These are phyloP conservation scores for Seladonia tumulorum DNA, from an alignment of 2,888 invertebrate genomes.

Conservation along the genomic window DNA sequence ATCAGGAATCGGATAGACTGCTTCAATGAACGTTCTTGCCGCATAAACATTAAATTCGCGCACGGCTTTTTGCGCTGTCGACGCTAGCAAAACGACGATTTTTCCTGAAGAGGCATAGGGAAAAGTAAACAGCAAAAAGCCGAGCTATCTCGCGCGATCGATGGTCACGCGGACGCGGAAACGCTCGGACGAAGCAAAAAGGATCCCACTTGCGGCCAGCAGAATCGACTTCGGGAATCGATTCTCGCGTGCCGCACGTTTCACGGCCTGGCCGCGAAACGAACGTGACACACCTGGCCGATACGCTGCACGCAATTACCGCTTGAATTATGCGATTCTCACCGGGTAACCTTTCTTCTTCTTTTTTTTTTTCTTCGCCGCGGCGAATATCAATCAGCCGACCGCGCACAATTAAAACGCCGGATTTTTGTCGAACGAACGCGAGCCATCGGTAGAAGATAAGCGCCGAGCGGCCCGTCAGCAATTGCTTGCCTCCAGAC, in stretches of 20 bases:
- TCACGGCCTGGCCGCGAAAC: slow-evolving; percentile 6
- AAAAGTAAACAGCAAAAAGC: neutral
- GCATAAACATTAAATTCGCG: neutral
- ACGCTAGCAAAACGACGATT: neutral
- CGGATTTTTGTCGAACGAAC: slow-evolving; percentile 12
- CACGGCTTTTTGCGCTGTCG: neutral
- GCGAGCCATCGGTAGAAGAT: slow-evolving; percentile 19
- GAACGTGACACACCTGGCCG: slow-evolving; percentile 44
- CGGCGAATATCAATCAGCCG: slow-evolving; percentile 29
- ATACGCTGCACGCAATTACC: slow-evolving; percentile 38
- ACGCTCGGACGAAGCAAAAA: neutral
- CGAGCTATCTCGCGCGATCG: neutral
- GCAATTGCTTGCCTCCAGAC: slow-evolving; percentile 8
- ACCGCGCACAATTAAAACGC: neutral
- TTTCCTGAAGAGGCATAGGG: neutral
- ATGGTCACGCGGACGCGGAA: neutral
- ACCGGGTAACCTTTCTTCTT: slow-evolving; percentile 27
- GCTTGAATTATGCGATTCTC: slow-evolving; percentile 41
- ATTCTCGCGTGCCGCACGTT: slow-evolving; percentile 26
- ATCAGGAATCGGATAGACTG: neutral
- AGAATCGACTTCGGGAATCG: neutral
- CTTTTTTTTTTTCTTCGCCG: slow-evolving; percentile 2
- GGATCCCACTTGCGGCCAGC: neutral
- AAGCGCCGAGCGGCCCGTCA: slow-evolving; percentile 24
- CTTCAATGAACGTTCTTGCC: neutral